Conservation (phyloP, 2,113 vertebrate species). For the Cheirogaleus medius region DNA sequence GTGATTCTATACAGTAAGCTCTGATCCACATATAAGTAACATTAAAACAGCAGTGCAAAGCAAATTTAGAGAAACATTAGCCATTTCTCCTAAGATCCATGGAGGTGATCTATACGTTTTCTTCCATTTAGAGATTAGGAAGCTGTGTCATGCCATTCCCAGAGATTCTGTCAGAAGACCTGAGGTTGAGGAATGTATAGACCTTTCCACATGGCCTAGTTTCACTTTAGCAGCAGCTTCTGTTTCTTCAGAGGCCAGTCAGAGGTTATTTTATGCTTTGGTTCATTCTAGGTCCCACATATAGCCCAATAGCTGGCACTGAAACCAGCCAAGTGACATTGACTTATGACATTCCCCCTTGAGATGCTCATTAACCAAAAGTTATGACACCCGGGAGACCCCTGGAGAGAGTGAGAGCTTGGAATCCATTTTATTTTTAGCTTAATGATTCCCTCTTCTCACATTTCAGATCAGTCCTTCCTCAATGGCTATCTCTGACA, state of each 20-base stretch:
- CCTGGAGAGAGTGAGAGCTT: background rate
- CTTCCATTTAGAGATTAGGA: background rate
- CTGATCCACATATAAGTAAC: background rate
- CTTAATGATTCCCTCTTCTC: slow-evolving; percentile 19
- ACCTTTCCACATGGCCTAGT: background rate
- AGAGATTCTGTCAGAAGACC: background rate
- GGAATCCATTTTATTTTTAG: slow-evolving; percentile 45
- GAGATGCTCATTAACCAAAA: slow-evolving; percentile 22
- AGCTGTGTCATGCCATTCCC: background rate
- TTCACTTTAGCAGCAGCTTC: background rate
- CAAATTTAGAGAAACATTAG: background rate
- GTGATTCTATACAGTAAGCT: background rate
- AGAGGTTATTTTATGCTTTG: background rate
- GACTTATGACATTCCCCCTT: background rate
- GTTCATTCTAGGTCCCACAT: background rate
- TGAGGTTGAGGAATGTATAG: background rate
- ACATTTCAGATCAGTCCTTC: background rate
- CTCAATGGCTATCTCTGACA: background rate
- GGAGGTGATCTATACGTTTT: background rate
- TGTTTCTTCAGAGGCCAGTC: background rate
- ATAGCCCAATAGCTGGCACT: background rate
- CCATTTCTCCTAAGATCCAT: background rate
- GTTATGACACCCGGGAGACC: background rate
- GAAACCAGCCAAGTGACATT: background rate
- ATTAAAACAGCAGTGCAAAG: background rate